Evolutionary conservation across 2,113 vertebrate genomes (phyloP).

Genomic region (Petrocephalus zakoni): DNA sequence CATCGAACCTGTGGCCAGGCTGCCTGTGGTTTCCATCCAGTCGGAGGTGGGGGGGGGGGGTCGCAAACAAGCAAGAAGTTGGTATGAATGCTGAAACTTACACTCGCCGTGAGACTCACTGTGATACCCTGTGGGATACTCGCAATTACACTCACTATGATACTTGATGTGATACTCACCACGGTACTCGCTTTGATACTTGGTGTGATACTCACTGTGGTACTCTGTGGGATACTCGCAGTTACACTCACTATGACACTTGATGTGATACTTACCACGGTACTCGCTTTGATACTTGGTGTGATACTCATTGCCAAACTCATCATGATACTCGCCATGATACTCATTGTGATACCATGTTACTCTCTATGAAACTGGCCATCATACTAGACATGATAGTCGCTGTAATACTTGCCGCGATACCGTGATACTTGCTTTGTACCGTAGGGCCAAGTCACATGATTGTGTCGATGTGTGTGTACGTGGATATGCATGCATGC

Average conservation of each 20-base stretch:
- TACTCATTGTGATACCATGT: background rate
- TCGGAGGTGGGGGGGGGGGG: background rate
- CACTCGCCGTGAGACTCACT: too few relatives aligned
- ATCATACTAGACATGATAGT: constrained; percentile 23
- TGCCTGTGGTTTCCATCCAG: constrained; percentile 7
- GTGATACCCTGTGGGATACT: too few relatives aligned
- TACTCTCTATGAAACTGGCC: background rate
- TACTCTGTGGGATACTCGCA: too few relatives aligned
- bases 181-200: background rate
- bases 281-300: background rate
- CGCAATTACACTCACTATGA: too few relatives aligned
- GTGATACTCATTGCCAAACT: background rate
- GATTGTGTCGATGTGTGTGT: background rate
- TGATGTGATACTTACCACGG: background rate
- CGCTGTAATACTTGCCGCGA: background rate
- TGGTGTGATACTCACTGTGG: too few relatives aligned
- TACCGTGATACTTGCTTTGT: background rate
- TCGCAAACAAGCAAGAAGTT: background rate
- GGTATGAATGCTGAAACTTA: background rate
- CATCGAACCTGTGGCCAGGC: constrained; percentile 39
- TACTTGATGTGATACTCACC: background rate
- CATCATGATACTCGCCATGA: background rate
- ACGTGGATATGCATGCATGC: background rate
- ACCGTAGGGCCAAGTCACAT: background rate
- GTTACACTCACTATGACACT: too few relatives aligned